Evolutionary conservation across 2,113 vertebrate species (phyloP), one percentile per base, ranked within the genome.

Genomic region (Sturnira hondurensis): DNA sequence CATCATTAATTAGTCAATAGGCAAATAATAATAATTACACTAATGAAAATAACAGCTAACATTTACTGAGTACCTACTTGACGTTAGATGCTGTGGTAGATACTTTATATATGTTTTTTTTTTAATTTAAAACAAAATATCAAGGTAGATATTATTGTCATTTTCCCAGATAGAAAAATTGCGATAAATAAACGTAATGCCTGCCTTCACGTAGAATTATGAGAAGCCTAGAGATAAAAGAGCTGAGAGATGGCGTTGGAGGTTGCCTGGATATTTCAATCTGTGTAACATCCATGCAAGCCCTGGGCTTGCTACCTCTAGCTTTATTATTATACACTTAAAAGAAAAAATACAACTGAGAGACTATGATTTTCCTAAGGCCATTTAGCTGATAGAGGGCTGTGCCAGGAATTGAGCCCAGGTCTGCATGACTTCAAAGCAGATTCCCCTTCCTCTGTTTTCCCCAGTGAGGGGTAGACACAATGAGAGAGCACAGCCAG

Each of bases 1-100:
- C 92, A 96, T 90, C 47, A 95, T 94, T 94, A 97, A 94, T 97
- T 95, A 96, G 54, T 87, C 89, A 94, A 97, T 47, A 96, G 82
- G 87, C 87, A 96, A 95, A 96, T 96, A 94, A 90, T 71, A 94
- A 96, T 94, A 82, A 97, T 93, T 31, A 47, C 38, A n/a, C 28
- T 94, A 90, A 96, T 90, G 80, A 96, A 97, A 96, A 96, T 96
- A 97, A 82, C 50, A 84, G 65, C 22, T 97, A 97, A 92, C 33
- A 87, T 84, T 95, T 96, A 88, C 17, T 76, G 50, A 87, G 81
- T 93, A 43, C 80, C 43, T 95, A 54, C 45, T 91, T 31, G 86
- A 28, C 52, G 36, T 86, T 89, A 76, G 43, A 50, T 86, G n/a
- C 70, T 89, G 4, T 86, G 45, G 63, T 84, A 54, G 56, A 65